Percentiles rank a stretch among this genome's conserved stretches.
Evolutionary conservation across 2,888 invertebrate species (phyloP).

Genomic region (Nasonovia ribisnigri): DNA sequence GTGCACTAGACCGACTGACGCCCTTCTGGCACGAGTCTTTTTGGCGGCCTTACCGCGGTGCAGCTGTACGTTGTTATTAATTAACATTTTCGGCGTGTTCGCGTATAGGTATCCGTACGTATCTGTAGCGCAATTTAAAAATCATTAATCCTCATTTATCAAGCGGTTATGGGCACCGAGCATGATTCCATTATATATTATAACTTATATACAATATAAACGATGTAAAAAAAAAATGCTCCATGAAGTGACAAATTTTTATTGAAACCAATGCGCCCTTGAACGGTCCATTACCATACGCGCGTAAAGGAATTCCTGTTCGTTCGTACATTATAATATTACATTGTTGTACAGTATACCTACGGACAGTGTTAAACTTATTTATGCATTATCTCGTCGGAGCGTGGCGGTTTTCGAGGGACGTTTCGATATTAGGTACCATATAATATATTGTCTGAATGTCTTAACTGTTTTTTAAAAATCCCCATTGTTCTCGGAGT

Average conservation of each 20-base stretch:
- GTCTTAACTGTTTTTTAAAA: not conserved
- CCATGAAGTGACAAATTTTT: not conserved
- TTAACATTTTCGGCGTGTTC: not conserved
- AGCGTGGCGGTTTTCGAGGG: not conserved
- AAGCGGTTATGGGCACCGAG: not conserved
- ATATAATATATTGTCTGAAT: not conserved
- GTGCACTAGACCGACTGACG: not conserved
- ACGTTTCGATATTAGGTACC: not conserved
- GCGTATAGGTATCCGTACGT: not conserved
- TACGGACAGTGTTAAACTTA: not conserved
- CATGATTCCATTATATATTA: not conserved
- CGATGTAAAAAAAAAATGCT: not conserved
- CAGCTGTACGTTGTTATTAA: not conserved
- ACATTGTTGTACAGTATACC: not conserved
- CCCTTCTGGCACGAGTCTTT: slow-evolving; percentile 4
- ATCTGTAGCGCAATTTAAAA: slow-evolving; percentile 45
- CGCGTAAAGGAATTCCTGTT: not conserved
- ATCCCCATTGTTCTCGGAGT: not conserved
- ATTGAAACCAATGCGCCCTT: slow-evolving; percentile 26
- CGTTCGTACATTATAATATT: not conserved
- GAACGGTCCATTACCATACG: not conserved
- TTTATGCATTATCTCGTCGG: not conserved
- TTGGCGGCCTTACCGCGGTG: not conserved
- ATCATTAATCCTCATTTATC: slow-evolving; percentile 58
- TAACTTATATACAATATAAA: slow-evolving; percentile 5